Evolutionary conservation across 2,888 invertebrate genomes (phyloP), one percentile per base, ranked within the genome.

Genomic region (Oscheius sp.): DNA sequence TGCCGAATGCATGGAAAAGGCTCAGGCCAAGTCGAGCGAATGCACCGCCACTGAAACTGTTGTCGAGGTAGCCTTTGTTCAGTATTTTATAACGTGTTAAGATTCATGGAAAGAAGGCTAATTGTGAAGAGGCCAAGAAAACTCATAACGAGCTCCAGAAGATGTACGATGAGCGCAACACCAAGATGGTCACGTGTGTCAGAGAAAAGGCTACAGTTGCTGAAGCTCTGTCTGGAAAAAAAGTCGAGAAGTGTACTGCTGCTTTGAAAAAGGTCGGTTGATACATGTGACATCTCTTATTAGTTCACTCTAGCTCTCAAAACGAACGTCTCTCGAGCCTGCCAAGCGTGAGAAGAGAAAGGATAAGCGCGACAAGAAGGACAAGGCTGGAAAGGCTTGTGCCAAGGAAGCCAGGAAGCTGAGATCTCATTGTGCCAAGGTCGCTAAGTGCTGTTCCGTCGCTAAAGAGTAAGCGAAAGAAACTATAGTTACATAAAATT

Each of bases 391-490:
- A 62, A 57, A 42, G 33, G n/a, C 73, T 35, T 81, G 81, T 60
- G 76, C 77, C 70, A 79, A 79, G 66, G 81, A 81, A 51, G 81
- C 79, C 73, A 76, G 79, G 47, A 73, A 74, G 74, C 74, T 79
- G 50, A 74, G 77, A 70, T 76, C 73, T 76, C 81, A 81, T 59
- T 81, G 81, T 55, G 74, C 79, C 48, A 77, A 79, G 72, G 70
- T 81, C 48, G 79, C 81, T 53, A 81, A 81, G 70, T 81, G 81
- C 60, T 81, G 81, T 50, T 75, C 77, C 47, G 77, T 76, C 13
- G 81, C 76, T 53, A 77, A 74, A 75, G 76, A 76, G 81, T 81
- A 73, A 62, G 81, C 76, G 33, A 53, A 37, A 47, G 4, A 35
- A 13, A 10, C 55, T 13, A 29, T 63, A 33, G 4, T 68, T 37